Evolutionary conservation across 2,797 vertebrate species (phyloP).

Genomic region (Neosalanx taihuensis): DNA sequence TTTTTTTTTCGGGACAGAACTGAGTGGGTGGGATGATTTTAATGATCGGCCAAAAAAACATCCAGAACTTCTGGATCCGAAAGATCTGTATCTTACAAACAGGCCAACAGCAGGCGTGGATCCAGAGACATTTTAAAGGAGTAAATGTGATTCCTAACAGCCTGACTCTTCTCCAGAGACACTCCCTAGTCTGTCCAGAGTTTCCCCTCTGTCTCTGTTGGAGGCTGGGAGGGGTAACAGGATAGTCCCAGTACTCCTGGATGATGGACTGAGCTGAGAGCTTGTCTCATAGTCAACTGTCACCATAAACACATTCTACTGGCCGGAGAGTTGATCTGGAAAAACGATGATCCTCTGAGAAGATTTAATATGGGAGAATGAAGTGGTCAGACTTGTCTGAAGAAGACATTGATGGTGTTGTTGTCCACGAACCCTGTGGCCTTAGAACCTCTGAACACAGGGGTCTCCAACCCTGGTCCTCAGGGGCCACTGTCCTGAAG

Average conservation of each 20-base stretch:
- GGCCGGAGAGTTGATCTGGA: constrained; percentile 20
- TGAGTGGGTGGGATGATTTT: constrained; percentile 21
- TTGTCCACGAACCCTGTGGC: too few species aligned
- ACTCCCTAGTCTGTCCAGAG: constrained; percentile 38
- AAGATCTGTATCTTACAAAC: neutral
- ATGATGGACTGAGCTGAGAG: constrained; percentile 37
- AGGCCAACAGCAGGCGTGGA: constrained; percentile 28
- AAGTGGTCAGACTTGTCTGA: neutral
- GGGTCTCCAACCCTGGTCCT: too few species aligned
- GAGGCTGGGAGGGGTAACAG: constrained; percentile 29
- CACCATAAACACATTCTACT: constrained; percentile 14
- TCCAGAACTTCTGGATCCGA: constrained; percentile 42
- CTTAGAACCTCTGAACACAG: too few species aligned
- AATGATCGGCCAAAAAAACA: constrained; percentile 24
- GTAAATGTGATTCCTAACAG: constrained; percentile 26
- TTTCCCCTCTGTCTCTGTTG: constrained; percentile 25
- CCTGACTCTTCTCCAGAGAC: constrained; percentile 34
- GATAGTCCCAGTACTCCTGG: constrained; percentile 47
- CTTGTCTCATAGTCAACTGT: constrained; percentile 20
- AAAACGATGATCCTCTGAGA: neutral
- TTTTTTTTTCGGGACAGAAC: constrained; percentile 12
- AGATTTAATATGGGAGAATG: neutral
- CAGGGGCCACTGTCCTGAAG: too few species aligned
- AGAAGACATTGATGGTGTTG: too few species aligned
- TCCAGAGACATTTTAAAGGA: constrained; percentile 17